Conservation (phyloP, 2,797 vertebrate species). For the Miichthys miiuy region DNA sequence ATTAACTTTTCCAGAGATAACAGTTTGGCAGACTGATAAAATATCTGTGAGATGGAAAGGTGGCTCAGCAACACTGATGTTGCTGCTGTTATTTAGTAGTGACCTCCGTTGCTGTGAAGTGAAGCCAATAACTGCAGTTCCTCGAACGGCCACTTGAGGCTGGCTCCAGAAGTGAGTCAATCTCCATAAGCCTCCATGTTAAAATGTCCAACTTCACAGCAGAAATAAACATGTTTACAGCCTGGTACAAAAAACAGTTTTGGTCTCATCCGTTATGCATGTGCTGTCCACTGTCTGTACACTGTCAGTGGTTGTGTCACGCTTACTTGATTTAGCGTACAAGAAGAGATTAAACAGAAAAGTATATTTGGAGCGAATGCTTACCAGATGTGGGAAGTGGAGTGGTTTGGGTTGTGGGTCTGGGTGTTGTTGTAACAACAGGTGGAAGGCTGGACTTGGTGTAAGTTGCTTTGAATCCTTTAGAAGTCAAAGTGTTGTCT, state of each 20-base stretch:
- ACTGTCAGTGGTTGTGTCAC: too few species aligned
- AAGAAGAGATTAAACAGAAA: background rate
- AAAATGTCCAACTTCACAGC: too few species aligned
- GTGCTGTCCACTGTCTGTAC: background rate
- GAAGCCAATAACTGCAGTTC: too few species aligned
- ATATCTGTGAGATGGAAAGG: background rate
- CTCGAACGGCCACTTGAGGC: too few species aligned
- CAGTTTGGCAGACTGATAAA: background rate
- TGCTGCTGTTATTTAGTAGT: background rate
- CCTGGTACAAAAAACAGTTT: too few species aligned
- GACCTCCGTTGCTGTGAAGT: background rate
- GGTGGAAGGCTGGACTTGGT: slow-evolving; percentile 73
- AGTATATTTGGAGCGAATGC: background rate
- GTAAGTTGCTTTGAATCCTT: slow-evolving; percentile 82
- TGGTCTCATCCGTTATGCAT: too few species aligned
- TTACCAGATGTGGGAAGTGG: slow-evolving; percentile 59
- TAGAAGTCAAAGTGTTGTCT: slow-evolving; percentile 69
- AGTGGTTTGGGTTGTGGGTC: slow-evolving; percentile 29
- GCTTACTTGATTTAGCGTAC: too few species aligned
- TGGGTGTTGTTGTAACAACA: slow-evolving; percentile 51
- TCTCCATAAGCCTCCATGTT: too few species aligned
- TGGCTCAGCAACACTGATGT: background rate
- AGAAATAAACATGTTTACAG: too few species aligned
- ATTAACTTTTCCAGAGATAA: background rate
- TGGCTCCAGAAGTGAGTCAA: too few species aligned